These are phyloP conservation scores for Thysanoteuthis rhombus DNA, from an alignment of 2,888 invertebrate species.

Conservation along the genomic window DNA sequence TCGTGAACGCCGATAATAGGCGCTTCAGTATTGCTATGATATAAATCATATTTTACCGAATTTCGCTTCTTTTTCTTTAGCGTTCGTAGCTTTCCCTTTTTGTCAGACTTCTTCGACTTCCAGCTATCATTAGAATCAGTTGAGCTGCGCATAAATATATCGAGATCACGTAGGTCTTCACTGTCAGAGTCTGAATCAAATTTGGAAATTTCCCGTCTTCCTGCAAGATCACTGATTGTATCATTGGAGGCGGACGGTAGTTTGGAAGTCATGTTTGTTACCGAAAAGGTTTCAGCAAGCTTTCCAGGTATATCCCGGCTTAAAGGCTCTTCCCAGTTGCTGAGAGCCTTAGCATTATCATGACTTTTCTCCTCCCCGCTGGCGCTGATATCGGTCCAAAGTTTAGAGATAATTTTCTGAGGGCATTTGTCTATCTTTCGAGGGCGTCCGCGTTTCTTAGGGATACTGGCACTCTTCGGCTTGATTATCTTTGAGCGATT, in stretches of 20 bases:
- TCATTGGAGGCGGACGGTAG: too few species aligned
- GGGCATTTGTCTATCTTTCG: not conserved
- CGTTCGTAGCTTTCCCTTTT: not conserved
- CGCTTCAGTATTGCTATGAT: not conserved
- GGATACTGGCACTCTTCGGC: not conserved
- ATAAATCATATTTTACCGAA: not conserved
- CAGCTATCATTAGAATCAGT: not conserved
- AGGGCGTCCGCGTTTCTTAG: not conserved
- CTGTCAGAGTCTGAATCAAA: not conserved
- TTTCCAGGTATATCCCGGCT: not conserved
- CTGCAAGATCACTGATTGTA: not conserved
- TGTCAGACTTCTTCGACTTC: not conserved
- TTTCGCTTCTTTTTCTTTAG: not conserved
- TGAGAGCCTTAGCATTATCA: too few species aligned
- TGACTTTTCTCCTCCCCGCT: not conserved
- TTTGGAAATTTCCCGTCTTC: not conserved
- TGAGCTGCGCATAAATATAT: not conserved
- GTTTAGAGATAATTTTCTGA: not conserved
- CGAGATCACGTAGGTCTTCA: not conserved
- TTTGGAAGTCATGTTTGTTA: not conserved
- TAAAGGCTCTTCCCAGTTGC: not conserved
- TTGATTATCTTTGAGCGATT: slow-evolving; percentile 16
- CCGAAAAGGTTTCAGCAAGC: not conserved
- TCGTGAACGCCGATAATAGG: not conserved
- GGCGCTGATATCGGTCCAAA: not conserved